A percentile compares a stretch with the other conserved stretches of the same genome.
Conservation (phyloP, 2,113 vertebrate genomes). For the Laticauda laticaudata region DNA sequence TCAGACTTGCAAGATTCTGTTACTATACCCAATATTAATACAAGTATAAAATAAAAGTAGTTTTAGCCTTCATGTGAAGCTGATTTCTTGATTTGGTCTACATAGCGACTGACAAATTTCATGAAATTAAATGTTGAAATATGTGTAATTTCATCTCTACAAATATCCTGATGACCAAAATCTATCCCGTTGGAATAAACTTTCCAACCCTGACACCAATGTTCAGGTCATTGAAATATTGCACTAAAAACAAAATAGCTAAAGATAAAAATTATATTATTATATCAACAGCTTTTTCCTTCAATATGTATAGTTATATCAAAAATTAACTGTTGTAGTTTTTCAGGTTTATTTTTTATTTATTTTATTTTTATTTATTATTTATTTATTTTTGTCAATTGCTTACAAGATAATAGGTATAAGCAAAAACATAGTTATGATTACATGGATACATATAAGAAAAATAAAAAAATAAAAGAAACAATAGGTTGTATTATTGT, state of each 20-base stretch:
- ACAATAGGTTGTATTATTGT: background rate
- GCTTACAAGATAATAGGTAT: too few species aligned
- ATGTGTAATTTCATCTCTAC: background rate
- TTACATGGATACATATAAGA: too few species aligned
- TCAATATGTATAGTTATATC: background rate
- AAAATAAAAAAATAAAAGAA: too few species aligned
- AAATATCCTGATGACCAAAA: background rate
- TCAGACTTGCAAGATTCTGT: background rate
- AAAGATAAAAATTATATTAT: background rate
- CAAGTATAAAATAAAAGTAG: background rate
- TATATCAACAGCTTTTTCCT: background rate
- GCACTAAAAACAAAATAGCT: background rate
- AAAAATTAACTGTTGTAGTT: background rate
- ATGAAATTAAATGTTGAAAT: background rate
- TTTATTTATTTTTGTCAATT: too few species aligned
- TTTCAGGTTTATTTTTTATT: background rate
- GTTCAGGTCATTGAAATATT: background rate
- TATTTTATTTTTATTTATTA: too few species aligned
- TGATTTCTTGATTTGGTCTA: background rate
- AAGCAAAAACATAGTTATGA: too few species aligned
- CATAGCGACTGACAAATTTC: background rate
- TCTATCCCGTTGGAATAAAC: background rate
- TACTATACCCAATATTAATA: background rate
- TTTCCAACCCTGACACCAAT: background rate
- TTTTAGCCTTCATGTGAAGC: background rate